Evolutionary conservation across 2,888 invertebrate species (phyloP).

Genomic region (Chelonus formosanus): DNA sequence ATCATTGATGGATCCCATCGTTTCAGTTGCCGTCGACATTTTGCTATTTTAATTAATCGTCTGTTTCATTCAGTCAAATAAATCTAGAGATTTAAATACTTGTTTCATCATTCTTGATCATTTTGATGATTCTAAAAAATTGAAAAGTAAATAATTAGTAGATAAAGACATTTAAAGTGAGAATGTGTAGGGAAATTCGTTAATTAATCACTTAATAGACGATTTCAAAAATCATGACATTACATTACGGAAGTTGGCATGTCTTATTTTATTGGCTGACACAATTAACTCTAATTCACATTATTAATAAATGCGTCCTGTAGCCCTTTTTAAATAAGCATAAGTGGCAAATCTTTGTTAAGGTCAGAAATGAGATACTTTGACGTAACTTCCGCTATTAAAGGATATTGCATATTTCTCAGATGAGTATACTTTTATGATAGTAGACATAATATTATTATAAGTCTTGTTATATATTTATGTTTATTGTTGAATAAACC

Average conservation of each 20-base stretch:
- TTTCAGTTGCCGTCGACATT: conserved; percentile 51
- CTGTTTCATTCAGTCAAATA: background rate
- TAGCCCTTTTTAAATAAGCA: conserved; percentile 1
- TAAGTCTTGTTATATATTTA: too few relatives aligned
- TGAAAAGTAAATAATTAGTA: background rate
- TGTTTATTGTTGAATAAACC: too few relatives aligned
- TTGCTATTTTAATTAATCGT: conserved; percentile 15
- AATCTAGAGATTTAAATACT: conserved; percentile 10
- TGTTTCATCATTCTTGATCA: conserved; percentile 11
- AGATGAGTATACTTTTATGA: too few relatives aligned
- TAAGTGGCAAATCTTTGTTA: background rate
- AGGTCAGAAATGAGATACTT: conserved; percentile 8
- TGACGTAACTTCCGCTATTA: conserved; percentile 17
- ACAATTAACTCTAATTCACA: conserved; percentile 32
- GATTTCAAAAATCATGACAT: conserved; percentile 32
- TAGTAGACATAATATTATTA: too few relatives aligned
- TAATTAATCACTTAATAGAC: background rate
- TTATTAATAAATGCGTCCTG: conserved; percentile 42
- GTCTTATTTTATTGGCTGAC: conserved; percentile 43
- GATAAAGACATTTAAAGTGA: background rate
- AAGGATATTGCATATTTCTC: too few relatives aligned
- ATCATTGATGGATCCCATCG: conserved; percentile 50
- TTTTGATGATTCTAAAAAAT: background rate
- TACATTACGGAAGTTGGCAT: conserved; percentile 39
- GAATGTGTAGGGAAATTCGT: background rate